Evolutionary conservation across 2,113 vertebrate genomes (phyloP).

Genomic region (Nycticebus coucang): DNA sequence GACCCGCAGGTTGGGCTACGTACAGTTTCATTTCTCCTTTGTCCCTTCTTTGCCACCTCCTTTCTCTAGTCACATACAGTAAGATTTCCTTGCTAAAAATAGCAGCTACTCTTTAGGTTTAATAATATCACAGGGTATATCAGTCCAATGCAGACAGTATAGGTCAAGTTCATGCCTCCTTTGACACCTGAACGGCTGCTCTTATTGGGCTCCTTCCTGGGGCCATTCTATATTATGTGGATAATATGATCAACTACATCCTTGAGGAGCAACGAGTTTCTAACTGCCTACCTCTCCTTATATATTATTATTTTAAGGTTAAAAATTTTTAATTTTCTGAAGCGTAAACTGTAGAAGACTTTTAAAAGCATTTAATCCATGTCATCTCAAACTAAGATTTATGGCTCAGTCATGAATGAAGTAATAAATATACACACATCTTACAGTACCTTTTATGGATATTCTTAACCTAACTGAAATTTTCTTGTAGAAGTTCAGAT

Average conservation of each 20-base stretch:
- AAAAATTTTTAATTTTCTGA: neutral
- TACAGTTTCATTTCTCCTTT: neutral
- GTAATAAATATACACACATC: neutral
- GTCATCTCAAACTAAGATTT: neutral
- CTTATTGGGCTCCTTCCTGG: neutral
- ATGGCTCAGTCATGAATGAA: neutral
- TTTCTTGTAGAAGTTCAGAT: neutral
- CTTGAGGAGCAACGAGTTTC: neutral
- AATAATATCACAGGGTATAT: neutral
- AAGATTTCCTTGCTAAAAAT: neutral
- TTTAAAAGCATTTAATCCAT: slow-evolving; percentile 1
- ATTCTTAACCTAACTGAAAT: neutral
- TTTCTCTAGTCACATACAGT: neutral
- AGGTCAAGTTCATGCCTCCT: neutral
- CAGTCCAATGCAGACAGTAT: neutral
- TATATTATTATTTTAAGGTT: neutral
- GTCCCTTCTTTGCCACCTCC: neutral
- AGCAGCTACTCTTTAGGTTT: neutral
- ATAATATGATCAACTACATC: neutral
- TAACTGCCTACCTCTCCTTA: neutral
- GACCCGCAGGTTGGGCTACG: neutral
- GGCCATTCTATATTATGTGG: neutral
- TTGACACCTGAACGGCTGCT: neutral
- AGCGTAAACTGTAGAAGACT: neutral
- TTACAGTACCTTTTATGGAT: neutral